Evolutionary conservation across 2,113 vertebrate genomes (phyloP).

Genomic region (Rattus rattus): DNA sequence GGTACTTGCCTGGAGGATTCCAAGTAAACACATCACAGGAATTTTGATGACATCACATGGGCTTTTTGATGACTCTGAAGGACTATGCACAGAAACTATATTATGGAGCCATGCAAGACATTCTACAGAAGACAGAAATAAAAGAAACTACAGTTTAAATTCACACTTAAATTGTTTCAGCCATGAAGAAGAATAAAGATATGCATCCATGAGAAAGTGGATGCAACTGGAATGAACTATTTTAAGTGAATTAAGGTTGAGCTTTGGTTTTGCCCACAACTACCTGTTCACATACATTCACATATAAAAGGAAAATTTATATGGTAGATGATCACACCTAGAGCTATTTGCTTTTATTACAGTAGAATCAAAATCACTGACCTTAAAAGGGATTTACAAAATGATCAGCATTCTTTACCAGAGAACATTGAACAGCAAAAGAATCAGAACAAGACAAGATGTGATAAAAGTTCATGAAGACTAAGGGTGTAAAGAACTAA

Average conservation of each 20-base stretch:
- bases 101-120: fast-evolving
- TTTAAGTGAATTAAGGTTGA: neutral
- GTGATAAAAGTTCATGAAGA: too few species aligned
- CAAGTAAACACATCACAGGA: neutral
- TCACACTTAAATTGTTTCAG: neutral
- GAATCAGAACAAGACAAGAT: too few species aligned
- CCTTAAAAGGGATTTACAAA: too few species aligned
- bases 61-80: too few species aligned
- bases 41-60: neutral
- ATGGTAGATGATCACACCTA: too few species aligned
- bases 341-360: too few species aligned
- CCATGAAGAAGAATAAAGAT: neutral
- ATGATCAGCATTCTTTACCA: too few species aligned
- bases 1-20: neutral
- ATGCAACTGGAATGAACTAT: neutral
- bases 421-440: too few species aligned
- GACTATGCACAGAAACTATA: neutral
- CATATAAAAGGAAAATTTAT: neutral
- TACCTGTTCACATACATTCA: neutral
- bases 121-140: neutral
- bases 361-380: too few species aligned
- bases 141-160: neutral
- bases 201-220: neutral
- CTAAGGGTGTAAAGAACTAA: too few species aligned
- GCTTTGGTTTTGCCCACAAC: too few species aligned